phyloP scores from a whole-genome alignment of 2,888 invertebrate species.

The Polydrusus pterygomalis region DNA sequence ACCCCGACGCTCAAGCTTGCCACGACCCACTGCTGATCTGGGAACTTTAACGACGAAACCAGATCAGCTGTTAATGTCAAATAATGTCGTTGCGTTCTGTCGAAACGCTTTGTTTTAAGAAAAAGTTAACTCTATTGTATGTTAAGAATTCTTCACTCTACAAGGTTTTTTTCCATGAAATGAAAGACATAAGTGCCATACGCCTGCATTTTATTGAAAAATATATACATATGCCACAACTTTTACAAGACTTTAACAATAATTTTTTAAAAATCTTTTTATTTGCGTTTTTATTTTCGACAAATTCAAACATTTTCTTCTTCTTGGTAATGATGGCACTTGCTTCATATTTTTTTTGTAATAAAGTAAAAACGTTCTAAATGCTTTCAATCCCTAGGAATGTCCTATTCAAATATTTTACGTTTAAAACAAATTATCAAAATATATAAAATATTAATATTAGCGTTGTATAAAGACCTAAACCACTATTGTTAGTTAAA shows the following conservation, averaged over 20 bases:
- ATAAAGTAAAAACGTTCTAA: slow-evolving; percentile 35
- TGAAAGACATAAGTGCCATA: no score
- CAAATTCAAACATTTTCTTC: neutral
- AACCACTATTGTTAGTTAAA: slow-evolving; percentile 30
- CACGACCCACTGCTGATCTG: no score
- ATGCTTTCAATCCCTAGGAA: slow-evolving; percentile 41
- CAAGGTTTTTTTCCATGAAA: no score
- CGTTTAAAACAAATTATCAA: slow-evolving; percentile 25
- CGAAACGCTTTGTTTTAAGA: no score
- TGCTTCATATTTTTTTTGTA: slow-evolving; percentile 14
- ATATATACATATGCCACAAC: neutral
- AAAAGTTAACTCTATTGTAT: no score
- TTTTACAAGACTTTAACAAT: slow-evolving; percentile 25
- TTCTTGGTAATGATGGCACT: slow-evolving; percentile 4
- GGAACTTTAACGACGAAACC: no score
- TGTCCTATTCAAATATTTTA: slow-evolving; percentile 22
- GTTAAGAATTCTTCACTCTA: no score
- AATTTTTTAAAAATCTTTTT: slow-evolving; percentile 17
- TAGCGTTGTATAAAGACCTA: slow-evolving; percentile 7
- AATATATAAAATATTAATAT: slow-evolving; percentile 27
- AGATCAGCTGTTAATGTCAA: no score
- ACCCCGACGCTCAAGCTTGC: no score
- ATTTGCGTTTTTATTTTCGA: slow-evolving; percentile 17
- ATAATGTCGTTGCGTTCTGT: no score
- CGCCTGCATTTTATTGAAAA: slow-evolving; percentile 15